These are phyloP conservation scores for Cyprinodon diabolis DNA, from an alignment of 2,797 vertebrate genomes.

Conservation along the genomic window DNA sequence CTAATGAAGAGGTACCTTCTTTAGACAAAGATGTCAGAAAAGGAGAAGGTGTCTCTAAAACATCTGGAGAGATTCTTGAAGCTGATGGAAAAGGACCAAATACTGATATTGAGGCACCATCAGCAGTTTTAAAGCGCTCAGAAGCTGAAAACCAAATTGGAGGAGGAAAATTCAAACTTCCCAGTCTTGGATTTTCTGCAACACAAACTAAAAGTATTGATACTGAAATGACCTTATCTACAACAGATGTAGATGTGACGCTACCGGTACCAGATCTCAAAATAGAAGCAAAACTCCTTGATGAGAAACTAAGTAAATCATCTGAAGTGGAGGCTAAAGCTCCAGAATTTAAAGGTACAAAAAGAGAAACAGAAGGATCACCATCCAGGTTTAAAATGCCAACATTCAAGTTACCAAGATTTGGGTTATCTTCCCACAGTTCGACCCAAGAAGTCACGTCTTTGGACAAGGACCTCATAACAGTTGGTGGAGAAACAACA, in stretches of 20 bases:
- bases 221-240: background rate
- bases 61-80: too few relatives aligned
- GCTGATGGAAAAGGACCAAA: too few relatives aligned
- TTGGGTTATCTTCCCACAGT: background rate
- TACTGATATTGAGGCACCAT: too few relatives aligned
- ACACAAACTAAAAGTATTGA: conserved; percentile 33
- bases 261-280: background rate
- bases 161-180: conserved; percentile 36
- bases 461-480: background rate
- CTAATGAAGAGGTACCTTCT: too few relatives aligned
- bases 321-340: conserved; percentile 33
- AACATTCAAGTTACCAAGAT: conserved; percentile 14
- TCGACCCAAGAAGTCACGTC: background rate
- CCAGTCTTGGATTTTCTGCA: conserved; percentile 49
- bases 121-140: conserved; percentile 8
- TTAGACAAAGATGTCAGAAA: too few relatives aligned
- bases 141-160: conserved; percentile 27
- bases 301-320: conserved; percentile 10
- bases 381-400: conserved; percentile 69
- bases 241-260: conserved; percentile 25
- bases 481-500: background rate
- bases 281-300: conserved; percentile 14
- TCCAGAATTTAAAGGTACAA: conserved; percentile 24
- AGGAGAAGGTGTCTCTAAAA: too few relatives aligned
- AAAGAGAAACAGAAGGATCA: conserved; percentile 33